Evolutionary conservation across 2,113 vertebrate species (phyloP).

Genomic region (Plecotus auritus): DNA sequence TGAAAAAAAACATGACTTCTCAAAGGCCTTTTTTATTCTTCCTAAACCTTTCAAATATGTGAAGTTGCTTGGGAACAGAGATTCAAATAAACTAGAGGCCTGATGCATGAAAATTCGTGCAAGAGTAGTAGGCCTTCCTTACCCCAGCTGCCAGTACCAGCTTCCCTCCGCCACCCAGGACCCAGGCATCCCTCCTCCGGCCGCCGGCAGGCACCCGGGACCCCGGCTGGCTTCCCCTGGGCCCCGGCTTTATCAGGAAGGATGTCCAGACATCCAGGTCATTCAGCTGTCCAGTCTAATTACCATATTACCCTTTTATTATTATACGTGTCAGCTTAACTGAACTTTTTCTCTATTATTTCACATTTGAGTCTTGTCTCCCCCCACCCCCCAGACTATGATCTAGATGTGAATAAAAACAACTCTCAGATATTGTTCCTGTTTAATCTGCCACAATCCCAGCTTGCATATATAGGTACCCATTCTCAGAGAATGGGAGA

Average conservation of each 20-base stretch:
- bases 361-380: conserved; percentile 6
- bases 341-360: background rate
- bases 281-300: no score
- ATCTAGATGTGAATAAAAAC: background rate
- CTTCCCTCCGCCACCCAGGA: no score
- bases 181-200: no score
- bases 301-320: no score
- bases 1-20: background rate
- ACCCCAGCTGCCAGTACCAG: no score
- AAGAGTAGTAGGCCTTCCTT: no score
- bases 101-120: no score
- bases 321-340: background rate
- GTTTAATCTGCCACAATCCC: background rate
- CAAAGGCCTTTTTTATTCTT: background rate
- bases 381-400: background rate
- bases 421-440: background rate
- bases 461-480: background rate
- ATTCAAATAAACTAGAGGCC: background rate
- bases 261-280: no score
- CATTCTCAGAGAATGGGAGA: background rate
- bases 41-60: background rate
- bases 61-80: background rate
- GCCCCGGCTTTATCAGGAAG: no score
- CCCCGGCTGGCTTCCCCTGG: no score
- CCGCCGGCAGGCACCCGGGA: no score